phyloP scores from a whole-genome alignment of 2,797 vertebrate genomes.

The Apodemus agrarius region DNA sequence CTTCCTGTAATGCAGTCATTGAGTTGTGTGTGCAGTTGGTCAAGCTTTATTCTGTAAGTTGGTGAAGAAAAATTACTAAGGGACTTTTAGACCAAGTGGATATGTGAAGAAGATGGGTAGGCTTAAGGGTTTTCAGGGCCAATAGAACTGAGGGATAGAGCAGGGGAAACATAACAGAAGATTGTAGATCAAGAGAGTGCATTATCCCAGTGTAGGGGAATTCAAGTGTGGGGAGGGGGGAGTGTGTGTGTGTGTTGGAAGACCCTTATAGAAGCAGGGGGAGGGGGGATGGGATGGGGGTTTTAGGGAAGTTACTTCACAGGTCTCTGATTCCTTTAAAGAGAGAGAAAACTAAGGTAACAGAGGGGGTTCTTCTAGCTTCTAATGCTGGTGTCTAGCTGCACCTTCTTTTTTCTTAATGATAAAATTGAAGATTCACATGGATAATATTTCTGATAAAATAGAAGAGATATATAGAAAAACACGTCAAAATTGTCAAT shows the following conservation, averaged over 20 bases:
- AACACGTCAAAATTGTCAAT: no score
- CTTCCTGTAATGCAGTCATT: background rate
- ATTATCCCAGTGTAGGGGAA: background rate
- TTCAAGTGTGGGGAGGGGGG: no score
- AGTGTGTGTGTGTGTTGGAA: no score
- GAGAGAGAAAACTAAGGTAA: conserved; percentile 17
- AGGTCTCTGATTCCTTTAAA: background rate
- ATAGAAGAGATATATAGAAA: no score
- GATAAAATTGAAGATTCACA: no score
- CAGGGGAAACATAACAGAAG: background rate
- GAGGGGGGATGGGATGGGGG: no score
- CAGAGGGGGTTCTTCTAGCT: background rate
- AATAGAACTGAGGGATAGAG: background rate
- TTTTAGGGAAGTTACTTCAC: no score
- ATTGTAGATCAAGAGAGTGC: background rate
- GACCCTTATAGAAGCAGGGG: no score
- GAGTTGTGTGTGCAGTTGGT: background rate
- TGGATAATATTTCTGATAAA: no score
- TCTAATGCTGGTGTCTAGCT: background rate
- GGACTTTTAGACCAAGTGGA: background rate
- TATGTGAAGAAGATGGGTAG: background rate
- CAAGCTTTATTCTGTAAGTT: background rate
- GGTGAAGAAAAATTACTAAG: background rate
- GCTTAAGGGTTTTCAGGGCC: conserved; percentile 4
- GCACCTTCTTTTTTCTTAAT: no score